Base-by-base conservation (phyloP, 1,140 invertebrate species). In the Xylocopa sonorina region DNA sequence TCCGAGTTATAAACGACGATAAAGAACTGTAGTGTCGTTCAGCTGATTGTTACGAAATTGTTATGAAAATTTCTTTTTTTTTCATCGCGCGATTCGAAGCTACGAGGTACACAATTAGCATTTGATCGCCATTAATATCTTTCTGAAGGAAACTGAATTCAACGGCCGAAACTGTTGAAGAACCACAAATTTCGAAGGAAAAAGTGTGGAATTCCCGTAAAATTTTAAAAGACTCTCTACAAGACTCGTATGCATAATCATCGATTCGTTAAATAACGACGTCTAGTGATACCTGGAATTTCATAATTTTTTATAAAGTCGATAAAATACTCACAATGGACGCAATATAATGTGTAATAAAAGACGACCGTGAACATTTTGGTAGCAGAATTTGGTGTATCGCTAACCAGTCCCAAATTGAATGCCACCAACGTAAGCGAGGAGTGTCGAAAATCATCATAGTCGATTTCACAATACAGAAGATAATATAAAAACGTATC, bases 401-500 rank as follows among this genome's bases (percentile, higher is more conserved):
- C 48, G 29, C n/a, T 48, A 48, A 18, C 72, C 27, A 73, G 55
- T 55, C 32, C 14, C 7, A 14, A 18, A 29, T 16, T 14, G 34
- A 18, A 24, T 43, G 43, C 73, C 53, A 72, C 46, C 50, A 58
- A 60, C 14, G 48, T n/a, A 16, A 67, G 38, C 29, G 10, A 27
- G 32, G 29, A n/a, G 24, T 50, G 55, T 50, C 29, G 48, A 29
- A 67, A 77, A 46, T 38, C 64, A 50, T 50, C 57, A 21, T 14
- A 24, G 41, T 9, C 27, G 53, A 62, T 83, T 82, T 79, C 55
- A 79, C n/a, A 83, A n/a, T n/a, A n/a, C n/a, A 78, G 24, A 69
- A 62, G 32, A 50, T 29, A 29, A 71, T 75, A 64, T 51, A n/a
- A n/a, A n/a, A n/a, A n/a, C 0, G 34, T 74, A 58, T n/a, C n/a